A percentile compares a stretch with the other conserved stretches of the same genome.
phyloP scores from a whole-genome alignment of 2,113 vertebrate species.

The Oreochromis niloticus region DNA sequence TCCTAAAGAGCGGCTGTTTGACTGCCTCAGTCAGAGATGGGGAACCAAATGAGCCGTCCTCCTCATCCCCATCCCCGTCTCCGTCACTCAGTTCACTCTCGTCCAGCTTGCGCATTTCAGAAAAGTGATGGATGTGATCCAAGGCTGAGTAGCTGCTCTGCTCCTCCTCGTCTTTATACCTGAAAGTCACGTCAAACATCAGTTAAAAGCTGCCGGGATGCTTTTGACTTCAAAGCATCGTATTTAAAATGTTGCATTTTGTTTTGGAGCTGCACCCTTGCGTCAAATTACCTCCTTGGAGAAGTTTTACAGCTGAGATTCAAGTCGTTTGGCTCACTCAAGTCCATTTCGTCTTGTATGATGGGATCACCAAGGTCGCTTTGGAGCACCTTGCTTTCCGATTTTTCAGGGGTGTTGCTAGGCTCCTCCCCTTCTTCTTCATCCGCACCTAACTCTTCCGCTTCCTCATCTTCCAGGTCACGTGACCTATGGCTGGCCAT shows the following conservation, averaged over 20 bases:
- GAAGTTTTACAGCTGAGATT: slow-evolving; percentile 87
- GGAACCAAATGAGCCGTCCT: slow-evolving; percentile 74
- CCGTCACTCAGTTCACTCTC: slow-evolving; percentile 86
- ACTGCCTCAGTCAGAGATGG: slow-evolving; percentile 84
- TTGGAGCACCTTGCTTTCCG: slow-evolving; percentile 67
- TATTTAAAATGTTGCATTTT: neutral
- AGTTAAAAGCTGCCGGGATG: neutral
- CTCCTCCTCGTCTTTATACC: slow-evolving; percentile 84
- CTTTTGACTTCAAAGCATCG: neutral
- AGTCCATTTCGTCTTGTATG: slow-evolving; percentile 78
- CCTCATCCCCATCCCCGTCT: slow-evolving; percentile 58
- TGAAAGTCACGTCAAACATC: neutral
- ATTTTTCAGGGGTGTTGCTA: slow-evolving; percentile 72
- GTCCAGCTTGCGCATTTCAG: slow-evolving; percentile 90
- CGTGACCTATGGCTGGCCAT: slow-evolving; percentile 78
- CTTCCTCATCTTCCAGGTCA: slow-evolving; percentile 89
- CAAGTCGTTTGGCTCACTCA: slow-evolving; percentile 77
- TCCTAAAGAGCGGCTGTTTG: slow-evolving; percentile 94
- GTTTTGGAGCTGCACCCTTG: neutral
- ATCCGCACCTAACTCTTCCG: slow-evolving; percentile 84
- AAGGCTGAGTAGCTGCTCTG: slow-evolving; percentile 88
- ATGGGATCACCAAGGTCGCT: slow-evolving; percentile 75
- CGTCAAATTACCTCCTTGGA: slow-evolving; percentile 76
- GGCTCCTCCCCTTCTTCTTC: slow-evolving; percentile 82
- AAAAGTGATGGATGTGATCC: slow-evolving; percentile 95